These are phyloP conservation scores for Drosophila recens DNA, from an alignment of 2,888 invertebrate species.

Conservation along the genomic window DNA sequence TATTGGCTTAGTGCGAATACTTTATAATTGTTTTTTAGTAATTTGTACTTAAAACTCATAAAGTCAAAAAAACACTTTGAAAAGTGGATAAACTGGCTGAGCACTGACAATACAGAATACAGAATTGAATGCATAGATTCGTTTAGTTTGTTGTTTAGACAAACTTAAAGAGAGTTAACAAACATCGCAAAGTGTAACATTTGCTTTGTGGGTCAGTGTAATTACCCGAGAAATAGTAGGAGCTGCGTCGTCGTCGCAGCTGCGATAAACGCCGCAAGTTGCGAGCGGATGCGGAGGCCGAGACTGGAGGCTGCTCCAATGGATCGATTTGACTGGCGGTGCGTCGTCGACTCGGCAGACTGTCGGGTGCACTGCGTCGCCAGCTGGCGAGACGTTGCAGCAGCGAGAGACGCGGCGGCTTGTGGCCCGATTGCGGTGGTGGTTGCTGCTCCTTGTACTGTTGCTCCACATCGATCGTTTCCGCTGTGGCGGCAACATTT, in stretches of 20 bases:
- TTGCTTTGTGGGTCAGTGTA: background rate
- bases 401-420: constrained; percentile 44
- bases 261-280: constrained; percentile 82
- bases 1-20: too few species aligned
- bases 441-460: constrained; percentile 58
- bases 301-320: constrained; percentile 53
- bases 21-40: too few species aligned
- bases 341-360: constrained; percentile 46
- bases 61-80: too few species aligned
- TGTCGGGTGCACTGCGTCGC: constrained; percentile 51
- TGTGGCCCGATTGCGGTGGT: constrained; percentile 1
- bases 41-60: too few species aligned
- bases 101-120: too few species aligned
- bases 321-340: constrained; percentile 44
- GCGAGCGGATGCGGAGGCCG: constrained; percentile 59
- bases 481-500: background rate
- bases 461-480: constrained; percentile 38
- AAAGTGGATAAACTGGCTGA: too few species aligned
- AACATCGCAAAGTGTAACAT: too few species aligned
- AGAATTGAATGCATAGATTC: too few species aligned
- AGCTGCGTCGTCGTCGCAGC: constrained; percentile 83
- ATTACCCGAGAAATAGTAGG: constrained; percentile 85
- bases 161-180: too few species aligned
- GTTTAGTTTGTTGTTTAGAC: too few species aligned
- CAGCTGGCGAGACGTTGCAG: constrained; percentile 57